These are phyloP conservation scores for Tenebrio molitor DNA, from an alignment of 1,140 invertebrate genomes.

Conservation along the genomic window DNA sequence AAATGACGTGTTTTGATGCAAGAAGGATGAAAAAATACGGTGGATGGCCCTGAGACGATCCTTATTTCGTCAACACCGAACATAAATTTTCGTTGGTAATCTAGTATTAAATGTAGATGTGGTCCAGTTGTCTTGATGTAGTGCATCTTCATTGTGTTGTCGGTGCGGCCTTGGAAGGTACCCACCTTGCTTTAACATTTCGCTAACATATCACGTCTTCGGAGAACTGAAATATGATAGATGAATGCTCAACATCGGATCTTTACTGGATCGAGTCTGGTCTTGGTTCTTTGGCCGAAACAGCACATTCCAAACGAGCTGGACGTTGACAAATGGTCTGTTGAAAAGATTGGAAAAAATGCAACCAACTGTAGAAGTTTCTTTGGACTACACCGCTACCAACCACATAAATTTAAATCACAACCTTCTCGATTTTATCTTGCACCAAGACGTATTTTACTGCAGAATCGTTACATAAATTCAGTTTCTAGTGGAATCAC, in stretches of 20 bases:
- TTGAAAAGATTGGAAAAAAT: no score
- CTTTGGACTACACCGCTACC: no score
- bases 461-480: no score
- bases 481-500: no score
- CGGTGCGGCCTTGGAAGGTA: neutral
- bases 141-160: constrained; percentile 26
- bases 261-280: neutral
- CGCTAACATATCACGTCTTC: constrained; percentile 28
- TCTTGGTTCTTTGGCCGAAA: no score
- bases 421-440: no score
- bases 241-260: constrained; percentile 1
- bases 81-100: constrained; percentile 26
- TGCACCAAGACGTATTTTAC: no score
- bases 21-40: constrained; percentile 9
- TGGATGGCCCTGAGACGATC: constrained; percentile 31
- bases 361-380: no score
- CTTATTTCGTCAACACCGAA: constrained; percentile 28
- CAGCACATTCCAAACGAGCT: no score
- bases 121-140: constrained; percentile 21
- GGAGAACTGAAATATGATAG: constrained; percentile 5
- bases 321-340: no score
- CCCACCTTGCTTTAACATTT: constrained; percentile 23
- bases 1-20: constrained; percentile 30
- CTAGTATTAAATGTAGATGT: neutral
- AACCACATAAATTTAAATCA: no score